Evolutionary conservation across 2,797 vertebrate genomes (phyloP), one percentile per base, ranked within the genome.

Genomic region (Sandelia bainsii): DNA sequence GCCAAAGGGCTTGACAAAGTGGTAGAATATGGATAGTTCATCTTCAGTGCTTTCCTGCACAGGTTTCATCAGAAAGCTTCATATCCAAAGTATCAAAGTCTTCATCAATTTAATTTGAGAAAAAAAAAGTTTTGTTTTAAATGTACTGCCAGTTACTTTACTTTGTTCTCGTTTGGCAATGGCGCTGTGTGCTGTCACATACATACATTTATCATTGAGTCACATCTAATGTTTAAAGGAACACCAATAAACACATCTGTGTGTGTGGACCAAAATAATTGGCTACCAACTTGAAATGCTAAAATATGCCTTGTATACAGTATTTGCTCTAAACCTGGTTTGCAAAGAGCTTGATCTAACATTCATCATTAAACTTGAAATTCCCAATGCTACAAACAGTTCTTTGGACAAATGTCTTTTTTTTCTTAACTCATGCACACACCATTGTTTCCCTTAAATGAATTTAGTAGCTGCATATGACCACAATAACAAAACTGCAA

Each of bases 401-500:
- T 70, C 39, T 46, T 63, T 46, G 42, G 48, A 51, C n/a, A 72
- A 64, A 64, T 22, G 14, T 58, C 69, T 16, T 42, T 39, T 53
- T 58, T 60, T 48, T 17, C 17, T 25, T 50, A 66, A 69, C 23
- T 71, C 74, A 59, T 51, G 61, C 52, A 52, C 70, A 29, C 62
- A 20, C 23, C 53, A 29, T 63, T 72, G 62, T 82, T 79, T 66
- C 62, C 22, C 12, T 44, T 72, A 74, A 73, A 83, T 81, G 67
- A 73, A 83, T 81, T 83, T 77, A 63, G 61, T 73, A 71, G 63
- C 53, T 70, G 77, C 51, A 65, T 42, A 58, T 37, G 7, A 39
- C 39, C 46, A 10, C 40, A 37, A 61, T 25, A 67, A 49, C n/a
- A 50, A 64, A 72, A 59, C 34, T 27, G 39, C 51, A 59, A 62